Evolutionary conservation across 2,888 invertebrate genomes (phyloP).

Genomic region (Drosophila imparisetae): DNA sequence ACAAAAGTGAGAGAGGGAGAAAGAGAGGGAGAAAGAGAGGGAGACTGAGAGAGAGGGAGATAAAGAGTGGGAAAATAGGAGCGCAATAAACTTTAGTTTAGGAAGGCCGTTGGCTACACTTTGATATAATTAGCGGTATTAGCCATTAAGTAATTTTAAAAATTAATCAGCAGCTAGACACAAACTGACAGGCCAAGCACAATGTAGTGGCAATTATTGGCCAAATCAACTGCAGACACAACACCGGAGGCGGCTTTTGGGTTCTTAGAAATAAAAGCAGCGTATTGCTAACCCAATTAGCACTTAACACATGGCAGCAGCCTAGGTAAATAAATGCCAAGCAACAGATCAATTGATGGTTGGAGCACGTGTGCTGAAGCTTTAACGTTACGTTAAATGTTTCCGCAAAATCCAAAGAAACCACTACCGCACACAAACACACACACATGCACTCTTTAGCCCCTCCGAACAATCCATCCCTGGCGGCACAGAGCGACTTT

Average conservation of each 20-base stretch:
- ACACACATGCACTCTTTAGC: background rate
- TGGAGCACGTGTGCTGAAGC: constrained; percentile 67
- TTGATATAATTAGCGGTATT: constrained; percentile 69
- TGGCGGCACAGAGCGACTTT: constrained; percentile 60
- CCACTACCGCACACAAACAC: background rate
- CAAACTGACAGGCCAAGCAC: constrained; percentile 18
- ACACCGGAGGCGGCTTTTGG: constrained; percentile 5
- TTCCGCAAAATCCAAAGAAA: constrained; percentile 35
- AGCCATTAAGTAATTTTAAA: constrained; percentile 71
- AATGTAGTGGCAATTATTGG: constrained; percentile 55
- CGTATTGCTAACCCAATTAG: constrained; percentile 73
- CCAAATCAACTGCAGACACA: constrained; percentile 30
- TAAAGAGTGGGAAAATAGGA: constrained; percentile 5
- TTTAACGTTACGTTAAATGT: constrained; percentile 68
- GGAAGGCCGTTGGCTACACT: constrained; percentile 44
- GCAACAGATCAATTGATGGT: constrained; percentile 76
- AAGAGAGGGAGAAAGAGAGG: background rate
- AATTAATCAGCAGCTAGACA: constrained; percentile 63
- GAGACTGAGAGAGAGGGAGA: background rate
- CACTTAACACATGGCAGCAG: constrained; percentile 72
- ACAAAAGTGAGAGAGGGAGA: background rate
- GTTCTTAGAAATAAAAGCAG: constrained; percentile 4
- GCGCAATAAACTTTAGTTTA: constrained; percentile 13
- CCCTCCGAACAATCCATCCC: background rate
- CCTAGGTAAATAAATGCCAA: constrained; percentile 76